Evolutionary conservation across 2,113 vertebrate species (phyloP), one percentile per base, ranked within the genome.

Genomic region (Corythaixoides concolor): DNA sequence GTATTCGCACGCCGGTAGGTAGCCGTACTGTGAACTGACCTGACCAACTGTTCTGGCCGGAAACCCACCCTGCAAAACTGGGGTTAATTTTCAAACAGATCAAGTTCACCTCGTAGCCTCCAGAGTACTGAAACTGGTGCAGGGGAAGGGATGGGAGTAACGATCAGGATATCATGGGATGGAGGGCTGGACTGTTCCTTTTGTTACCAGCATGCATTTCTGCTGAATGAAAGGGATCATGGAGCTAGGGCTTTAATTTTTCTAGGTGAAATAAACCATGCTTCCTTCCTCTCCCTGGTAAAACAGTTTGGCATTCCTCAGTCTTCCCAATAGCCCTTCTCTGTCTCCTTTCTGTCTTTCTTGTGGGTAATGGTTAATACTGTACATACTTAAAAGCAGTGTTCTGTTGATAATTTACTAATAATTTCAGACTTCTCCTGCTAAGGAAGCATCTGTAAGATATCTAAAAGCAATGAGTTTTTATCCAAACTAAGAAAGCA

Each of bases 331-430:
- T 0, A 80, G 55, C 63, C 63, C 70, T 93, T 73, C 60, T 56
- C 66, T 39, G 62, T 62, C 66, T 83, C 43, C 83, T 18, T 75
- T 90, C 86, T 75, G 56, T 64, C 89, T 85, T 95, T 95, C 41
- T 94, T 88, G 85, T 86, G 85, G 93, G 82, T 53, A 83, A 90
- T 68, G 50, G 78, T 93, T 95, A 94, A 96, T 93, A 41, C 55
- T 77, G 82, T 35, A 70, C 72, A 80, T 85, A 83, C 58, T 79
- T 91, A 77, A 76, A 73, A 73, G n/a, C 41, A 74, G 30, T 55
- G 41, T 50, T 91, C 89, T 96, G 93, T 82, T 94, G 96, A 95
- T 92, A 83, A 91, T 95, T 96, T 91, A 76, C 80, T 59, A 94
- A 93, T 93, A 83, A 89, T 89, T 95, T 94, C 87, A 91, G 87